Evolutionary conservation across 2,888 invertebrate species (phyloP), one percentile per base, ranked within the genome.

Genomic region (Dichetophora obliterata): DNA sequence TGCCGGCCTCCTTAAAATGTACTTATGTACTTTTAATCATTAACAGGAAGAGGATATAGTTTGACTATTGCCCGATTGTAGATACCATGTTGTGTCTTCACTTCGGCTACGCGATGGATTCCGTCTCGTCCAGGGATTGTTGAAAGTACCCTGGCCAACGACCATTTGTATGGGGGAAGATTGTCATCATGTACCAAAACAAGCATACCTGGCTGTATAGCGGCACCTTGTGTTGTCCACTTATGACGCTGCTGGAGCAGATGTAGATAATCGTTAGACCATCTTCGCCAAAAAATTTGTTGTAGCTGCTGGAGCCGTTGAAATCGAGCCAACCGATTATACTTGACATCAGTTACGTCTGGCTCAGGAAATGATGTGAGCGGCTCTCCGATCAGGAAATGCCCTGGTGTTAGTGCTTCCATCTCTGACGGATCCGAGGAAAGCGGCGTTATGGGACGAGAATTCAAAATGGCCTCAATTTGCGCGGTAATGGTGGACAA

Each of bases 351-450:
- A 37, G 37, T 37, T 37, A 37, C 37, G 37, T 6, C 37, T 37
- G 37, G 37, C 37, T 79, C 80, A 19, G n/a, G 71, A 5, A 2
- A n/a, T n/a, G n/a, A n/a, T n/a, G n/a, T n/a, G n/a, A 73, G 50
- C 22, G 78, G 75, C 14, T 71, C 75, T 43, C 79, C 75, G 22
- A 72, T 75, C 22, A 71, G 9, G 59, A 77, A 77, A 5, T 77
- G 75, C 14, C 70, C 65, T 34, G 73, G 72, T 3, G 72, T 75
- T n/a, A n/a, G n/a, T n/a, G n/a, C n/a, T n/a, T n/a, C 16, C 75
- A 34, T 31, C 19, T 77, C 68, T 8, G 68, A 24, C 27, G 77
- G 68, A 24, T 77, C 75, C 11, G 72, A 52, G 2, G 75, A 75
- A 3, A 75, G 66, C 14, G 77, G 71, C 37, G 8, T 37, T 37